Evolutionary conservation across 1,140 invertebrate species (phyloP), one percentile per base, ranked within the genome.

Genomic region (Drosophila mayri): DNA sequence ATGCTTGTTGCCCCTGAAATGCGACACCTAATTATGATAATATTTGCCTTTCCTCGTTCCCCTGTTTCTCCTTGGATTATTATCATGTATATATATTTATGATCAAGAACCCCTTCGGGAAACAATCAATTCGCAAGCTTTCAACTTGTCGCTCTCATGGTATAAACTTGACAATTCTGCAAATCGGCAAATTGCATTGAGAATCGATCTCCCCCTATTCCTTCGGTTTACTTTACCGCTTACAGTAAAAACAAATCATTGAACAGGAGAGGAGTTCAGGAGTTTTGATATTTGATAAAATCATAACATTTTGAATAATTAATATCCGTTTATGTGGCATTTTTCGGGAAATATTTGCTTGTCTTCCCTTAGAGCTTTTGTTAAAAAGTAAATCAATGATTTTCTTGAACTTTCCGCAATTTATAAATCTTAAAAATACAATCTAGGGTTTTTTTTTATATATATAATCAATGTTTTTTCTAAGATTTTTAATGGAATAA

Each of bases 21-120:
- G 20, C 16, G 35, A 38, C 52, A 38, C 52, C 52, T 55, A 55
- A 55, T 55, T 55, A 55, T 38, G 20, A 55, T 22, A 54, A 22
- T 7, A 54, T 55, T 50, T 32, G 16, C 16, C 25, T 18, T 20
- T 18, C n/a, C 9, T n/a, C 16, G 40, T 3, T 3, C n/a, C n/a
- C 14, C 7, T 6, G 14, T 22, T 25, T 16, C 3, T n/a, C 9
- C 47, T 30, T 18, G 5, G 25, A 30, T 30, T 50, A 3, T 30
- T 6, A 0, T 25, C 25, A 25, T 25, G 3, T 25, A 25, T 25
- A 4, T 49, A 50, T 50, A n/a, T 50, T 1, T 30, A 18, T 4
- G 22, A 25, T n/a, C 35, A 25, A 25, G 32, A 54, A 20, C 9
- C 9, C 14, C 20, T 9, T 9, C 12, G 0, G 16, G n/a, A 55